Base-by-base conservation (phyloP, 2,113 vertebrate genomes). In the Stigmatopora nigra region DNA sequence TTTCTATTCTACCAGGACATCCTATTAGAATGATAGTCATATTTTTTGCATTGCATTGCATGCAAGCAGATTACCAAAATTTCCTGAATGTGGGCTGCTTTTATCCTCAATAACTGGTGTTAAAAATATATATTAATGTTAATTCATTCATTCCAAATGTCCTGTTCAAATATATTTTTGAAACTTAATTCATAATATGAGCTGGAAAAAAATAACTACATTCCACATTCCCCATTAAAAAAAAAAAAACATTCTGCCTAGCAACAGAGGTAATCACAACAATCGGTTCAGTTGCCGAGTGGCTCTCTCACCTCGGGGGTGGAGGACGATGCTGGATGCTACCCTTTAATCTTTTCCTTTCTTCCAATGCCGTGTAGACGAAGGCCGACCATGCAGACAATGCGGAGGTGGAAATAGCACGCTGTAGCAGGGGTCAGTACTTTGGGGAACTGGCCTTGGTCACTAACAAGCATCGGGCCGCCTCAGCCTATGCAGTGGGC, bases 401-500 rank as follows among this genome's bases (percentile, higher is more conserved):
- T 75, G 89, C 92, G 49, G 95, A 99, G 83, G 96, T 98, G 71
- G 97, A 98, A 89, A 92, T 99, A 75, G 87, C 95, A 5, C 93
- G 94, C 74, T 99, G 94, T 88, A 92, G 82, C 82, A 93, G 91
- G 88, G 97, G 96, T 69, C 97, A 98, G 48, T 99, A 98, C 90
- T 99, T 99, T 64, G 97, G 97, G 84, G 97, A 99, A 81, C 93
- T 99, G 82, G 95, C 96, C 68, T 88, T 99, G 58, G 95, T 99
- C 89, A 98, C 95, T 82, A 99, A 99, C 89, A 99, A 98, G 87
- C 97, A 95, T 77, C 91, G 97, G 78, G 97, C 97, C 53, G 97
- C 97, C 80, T 99, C 97, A 19, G 97, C 92, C 61, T 99, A 99
- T 61, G 94, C 96, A 60, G 91, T 93, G 72, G 94, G 95, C 53